Evolutionary conservation across 1,140 invertebrate species (phyloP).

Genomic region (Lepidurus packardi): DNA sequence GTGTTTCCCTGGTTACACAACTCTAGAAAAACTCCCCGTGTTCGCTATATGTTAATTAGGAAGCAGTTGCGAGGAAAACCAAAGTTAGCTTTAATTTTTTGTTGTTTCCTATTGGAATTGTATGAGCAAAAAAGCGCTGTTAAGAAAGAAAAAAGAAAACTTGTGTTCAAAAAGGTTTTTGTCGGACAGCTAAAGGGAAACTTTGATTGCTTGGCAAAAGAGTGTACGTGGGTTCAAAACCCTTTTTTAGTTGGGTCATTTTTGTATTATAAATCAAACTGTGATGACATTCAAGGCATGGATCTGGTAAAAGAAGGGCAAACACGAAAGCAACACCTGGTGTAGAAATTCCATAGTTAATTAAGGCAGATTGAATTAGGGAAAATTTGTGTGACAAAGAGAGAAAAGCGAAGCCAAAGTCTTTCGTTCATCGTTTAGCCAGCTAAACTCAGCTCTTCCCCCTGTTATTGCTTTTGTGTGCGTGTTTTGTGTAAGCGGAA

Average conservation of each 20-base stretch:
- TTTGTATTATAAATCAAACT: constrained; percentile 22
- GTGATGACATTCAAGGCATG: background rate
- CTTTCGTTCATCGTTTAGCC: constrained; percentile 16
- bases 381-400: background rate
- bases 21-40: background rate
- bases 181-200: background rate
- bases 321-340: background rate
- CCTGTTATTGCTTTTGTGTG: background rate
- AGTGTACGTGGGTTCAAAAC: constrained; percentile 8
- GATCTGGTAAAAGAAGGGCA: background rate
- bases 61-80: background rate
- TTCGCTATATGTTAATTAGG: background rate
- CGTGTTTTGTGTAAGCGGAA: background rate
- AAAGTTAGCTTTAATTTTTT: constrained; percentile 9
- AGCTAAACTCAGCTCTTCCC: background rate
- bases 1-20: background rate
- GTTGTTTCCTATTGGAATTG: background rate
- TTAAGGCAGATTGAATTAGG: background rate
- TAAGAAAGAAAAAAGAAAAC: too few relatives aligned
- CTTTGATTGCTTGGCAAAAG: background rate
- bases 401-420: constrained; percentile 8
- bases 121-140: background rate
- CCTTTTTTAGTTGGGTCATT: background rate
- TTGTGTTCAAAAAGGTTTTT: too few relatives aligned
- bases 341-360: background rate